Base-by-base conservation (phyloP, 2,888 invertebrate genomes). In the Ephialtes manifestator region DNA sequence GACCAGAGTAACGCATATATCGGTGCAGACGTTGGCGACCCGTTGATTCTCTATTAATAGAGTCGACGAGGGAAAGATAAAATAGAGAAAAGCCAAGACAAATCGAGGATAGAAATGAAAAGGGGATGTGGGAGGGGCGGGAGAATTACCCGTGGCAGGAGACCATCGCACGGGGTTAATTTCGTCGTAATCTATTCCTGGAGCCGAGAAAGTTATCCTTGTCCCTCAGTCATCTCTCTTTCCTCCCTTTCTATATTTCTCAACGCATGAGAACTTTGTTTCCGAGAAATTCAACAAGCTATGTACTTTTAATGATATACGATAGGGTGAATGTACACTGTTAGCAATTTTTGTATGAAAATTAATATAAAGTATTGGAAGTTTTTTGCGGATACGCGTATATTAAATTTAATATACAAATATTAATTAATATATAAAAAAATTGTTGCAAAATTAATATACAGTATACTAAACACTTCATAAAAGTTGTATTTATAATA, bases 121-220 rank as follows among this genome's bases (percentile, higher is more conserved):
- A 77, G 74, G 83, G 75, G 81, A 53, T 28, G 58, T 48, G 31
- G 81, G 75, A 75, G 71, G 65, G 24, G 67, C 31, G 55, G 72
- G 48, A 79, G 18, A 46, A 60, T 67, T 58, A 51, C 55, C 65
- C 84, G 63, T 58, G 51, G 85, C 75, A 81, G 84, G 86, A 86
- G 87, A 87, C 84, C 86, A 88, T 79, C 77, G 87, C 84, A 86
- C 87, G 78, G 89, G 83, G 89, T 91, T 91, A 90, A 92, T 90
- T 91, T 88, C 70, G 90, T 88, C 85, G 76, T 13, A 63, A 24
- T 80, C 88, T 90, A 90, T 91, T 91, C 90, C 88, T 88, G 89
- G 87, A 88, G 84, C 76, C 67, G 70, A 83, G 75, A 87, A 87
- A 88, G 48, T 85, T 79, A 74, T 79, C 75, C 82, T 81, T 78